Evolutionary conservation across 2,888 invertebrate species (phyloP).

Genomic region (Microctonus hyperodae): DNA sequence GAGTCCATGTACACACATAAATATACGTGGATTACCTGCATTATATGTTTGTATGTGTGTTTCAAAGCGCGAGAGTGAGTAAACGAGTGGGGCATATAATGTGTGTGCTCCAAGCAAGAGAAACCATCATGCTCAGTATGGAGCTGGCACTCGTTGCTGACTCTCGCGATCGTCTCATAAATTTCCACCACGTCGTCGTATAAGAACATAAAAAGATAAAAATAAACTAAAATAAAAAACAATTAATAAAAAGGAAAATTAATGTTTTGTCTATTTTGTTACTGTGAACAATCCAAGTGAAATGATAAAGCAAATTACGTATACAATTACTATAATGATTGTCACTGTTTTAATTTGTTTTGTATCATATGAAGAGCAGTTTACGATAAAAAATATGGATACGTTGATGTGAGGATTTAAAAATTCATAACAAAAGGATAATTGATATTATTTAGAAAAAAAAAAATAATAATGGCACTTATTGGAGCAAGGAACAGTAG

Average conservation of each 20-base stretch:
- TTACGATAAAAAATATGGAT: no score
- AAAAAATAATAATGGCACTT: constrained; percentile 53
- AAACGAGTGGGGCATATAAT: constrained; percentile 28
- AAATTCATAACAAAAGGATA: constrained; percentile 24
- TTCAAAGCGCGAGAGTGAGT: background rate
- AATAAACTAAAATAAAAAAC: background rate
- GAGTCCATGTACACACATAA: background rate
- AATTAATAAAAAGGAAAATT: no score
- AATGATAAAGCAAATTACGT: background rate
- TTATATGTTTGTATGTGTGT: constrained; percentile 23
- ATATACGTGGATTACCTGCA: constrained; percentile 1
- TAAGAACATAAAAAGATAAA: background rate
- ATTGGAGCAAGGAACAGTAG: constrained; percentile 71
- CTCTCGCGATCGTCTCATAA: constrained; percentile 28
- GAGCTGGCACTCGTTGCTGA: constrained; percentile 50
- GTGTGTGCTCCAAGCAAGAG: constrained; percentile 25
- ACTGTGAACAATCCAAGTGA: background rate
- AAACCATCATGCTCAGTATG: constrained; percentile 43
- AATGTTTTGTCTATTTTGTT: background rate
- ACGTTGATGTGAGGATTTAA: no score
- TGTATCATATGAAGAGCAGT: background rate
- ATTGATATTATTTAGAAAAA: constrained; percentile 27
- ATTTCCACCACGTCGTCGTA: background rate
- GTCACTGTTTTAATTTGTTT: background rate
- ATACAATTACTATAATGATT: background rate